Percentiles rank a stretch among this genome's conserved stretches.
Evolutionary conservation across 2,797 vertebrate genomes (phyloP).

Genomic region (Sarcoramphus papa): DNA sequence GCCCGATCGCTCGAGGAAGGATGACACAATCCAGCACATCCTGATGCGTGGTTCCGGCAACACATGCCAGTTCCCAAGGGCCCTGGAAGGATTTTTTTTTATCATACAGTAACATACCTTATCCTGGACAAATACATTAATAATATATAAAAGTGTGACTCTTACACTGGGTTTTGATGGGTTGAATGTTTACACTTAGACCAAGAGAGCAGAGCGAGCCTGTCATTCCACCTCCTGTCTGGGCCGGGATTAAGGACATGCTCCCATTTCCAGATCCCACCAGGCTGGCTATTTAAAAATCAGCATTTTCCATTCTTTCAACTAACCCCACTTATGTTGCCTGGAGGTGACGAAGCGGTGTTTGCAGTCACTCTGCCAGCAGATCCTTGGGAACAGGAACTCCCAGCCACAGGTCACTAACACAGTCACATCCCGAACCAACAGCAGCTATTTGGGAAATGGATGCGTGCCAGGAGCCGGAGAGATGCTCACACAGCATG

Average conservation of each 20-base stretch:
- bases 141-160: background rate
- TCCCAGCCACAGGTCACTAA: background rate
- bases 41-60: background rate
- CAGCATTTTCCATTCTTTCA: background rate
- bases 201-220: background rate
- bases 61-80: background rate
- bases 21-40: background rate
- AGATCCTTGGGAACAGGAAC: constrained; percentile 22
- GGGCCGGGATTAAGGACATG: fast-evolving
- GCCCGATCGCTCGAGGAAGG: fast-evolving
- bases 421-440: background rate
- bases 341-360: background rate
- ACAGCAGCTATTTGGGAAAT: background rate
- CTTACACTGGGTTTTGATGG: background rate
- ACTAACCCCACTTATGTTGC: background rate
- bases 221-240: background rate
- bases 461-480: background rate
- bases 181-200: background rate
- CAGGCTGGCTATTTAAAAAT: background rate
- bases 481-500: fast-evolving
- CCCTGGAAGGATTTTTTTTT: background rate
- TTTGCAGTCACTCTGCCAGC: background rate
- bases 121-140: background rate
- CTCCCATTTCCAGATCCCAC: background rate
- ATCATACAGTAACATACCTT: background rate